Base-by-base conservation (phyloP, 2,888 invertebrate genomes). In the Synanthedon vespiformis region DNA sequence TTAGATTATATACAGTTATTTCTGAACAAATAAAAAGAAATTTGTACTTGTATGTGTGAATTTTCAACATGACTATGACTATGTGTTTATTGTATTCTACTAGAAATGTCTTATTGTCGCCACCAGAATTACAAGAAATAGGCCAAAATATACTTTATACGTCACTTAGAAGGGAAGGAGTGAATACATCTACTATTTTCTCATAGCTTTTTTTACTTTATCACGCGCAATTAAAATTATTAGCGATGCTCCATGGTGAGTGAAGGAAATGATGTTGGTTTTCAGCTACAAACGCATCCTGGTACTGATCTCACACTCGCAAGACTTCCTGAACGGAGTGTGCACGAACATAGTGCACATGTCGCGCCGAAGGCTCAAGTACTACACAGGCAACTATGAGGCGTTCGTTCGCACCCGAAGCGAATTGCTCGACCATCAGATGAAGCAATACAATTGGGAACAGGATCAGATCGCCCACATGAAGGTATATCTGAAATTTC, bases 401-500 rank as follows among this genome's bases (percentile, higher is more conserved):
- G 94, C 96, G 1, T 99, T 99, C 74, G 91, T 96, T 8, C 93
- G 95, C 61, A 99, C 99, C 0, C 89, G 98, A 57, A 89, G 94
- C 89, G 99, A 99, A 75, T 87, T 98, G 64, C 88, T 98, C 58
- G 99, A 99, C 80, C 99, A 99, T 80, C 99, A 99, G 86, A 95
- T 94, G 92, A 99, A 99, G 78, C 96, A 97, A 72, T 99, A 98
- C 84, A 97, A 98, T 70, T 99, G 99, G 99, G 99, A 99, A 81
- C 99, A 99, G 78, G 97, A 98, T 82, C 99, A 99, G 85, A 99
- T 99, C 58, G 90, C 96, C 56, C 97, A 99, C 72, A 99, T 99
- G 99, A 99, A 99, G 91, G 94, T 93, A 73, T 54, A 73, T 54
- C n/a, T 12, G 6, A 44, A 3, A 5, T 44, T 16, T 48, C 18